phyloP scores from a whole-genome alignment of 2,888 invertebrate species.

The Holacanthella duospinosa region DNA sequence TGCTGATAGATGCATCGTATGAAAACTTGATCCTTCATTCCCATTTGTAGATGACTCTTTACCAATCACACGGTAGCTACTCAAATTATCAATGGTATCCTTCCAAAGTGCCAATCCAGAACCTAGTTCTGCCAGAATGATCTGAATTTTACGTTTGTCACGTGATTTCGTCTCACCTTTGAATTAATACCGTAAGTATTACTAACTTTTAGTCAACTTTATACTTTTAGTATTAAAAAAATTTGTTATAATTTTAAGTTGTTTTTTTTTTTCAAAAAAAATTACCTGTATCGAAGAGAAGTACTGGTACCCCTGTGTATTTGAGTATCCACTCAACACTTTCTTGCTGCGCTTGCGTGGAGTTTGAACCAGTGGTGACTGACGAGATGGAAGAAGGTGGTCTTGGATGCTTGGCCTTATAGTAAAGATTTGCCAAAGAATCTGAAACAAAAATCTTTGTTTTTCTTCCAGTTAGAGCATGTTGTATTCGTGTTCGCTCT shows the following conservation, averaged over 20 bases:
- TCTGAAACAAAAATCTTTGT: slow-evolving; percentile 66
- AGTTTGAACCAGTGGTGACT: neutral
- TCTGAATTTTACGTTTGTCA: slow-evolving; percentile 55
- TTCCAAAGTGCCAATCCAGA: slow-evolving; percentile 72
- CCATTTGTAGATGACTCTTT: slow-evolving; percentile 46
- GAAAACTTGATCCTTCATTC: slow-evolving; percentile 53
- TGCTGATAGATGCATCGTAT: slow-evolving; percentile 66
- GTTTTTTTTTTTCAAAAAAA: too few relatives aligned
- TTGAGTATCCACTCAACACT: slow-evolving; percentile 54
- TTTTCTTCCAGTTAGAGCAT: slow-evolving; percentile 63
- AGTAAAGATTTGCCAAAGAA: slow-evolving; percentile 62
- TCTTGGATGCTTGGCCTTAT: slow-evolving; percentile 45
- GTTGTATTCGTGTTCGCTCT: slow-evolving; percentile 59
- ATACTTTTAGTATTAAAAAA: too few relatives aligned
- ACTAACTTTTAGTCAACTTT: too few relatives aligned
- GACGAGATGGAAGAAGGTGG: slow-evolving; percentile 30
- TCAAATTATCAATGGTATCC: slow-evolving; percentile 67
- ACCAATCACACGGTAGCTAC: slow-evolving; percentile 49
- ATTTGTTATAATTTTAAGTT: too few relatives aligned
- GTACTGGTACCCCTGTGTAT: slow-evolving; percentile 66
- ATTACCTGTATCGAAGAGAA: slow-evolving; percentile 65
- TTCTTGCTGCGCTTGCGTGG: slow-evolving; percentile 37
- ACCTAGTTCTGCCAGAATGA: slow-evolving; percentile 64
- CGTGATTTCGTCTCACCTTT: slow-evolving; percentile 62
- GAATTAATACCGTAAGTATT: too few relatives aligned